Percentiles rank a stretch among this genome's conserved stretches.
phyloP scores from a whole-genome alignment of 2,797 vertebrate species.

The Oreochromis mossambicus region DNA sequence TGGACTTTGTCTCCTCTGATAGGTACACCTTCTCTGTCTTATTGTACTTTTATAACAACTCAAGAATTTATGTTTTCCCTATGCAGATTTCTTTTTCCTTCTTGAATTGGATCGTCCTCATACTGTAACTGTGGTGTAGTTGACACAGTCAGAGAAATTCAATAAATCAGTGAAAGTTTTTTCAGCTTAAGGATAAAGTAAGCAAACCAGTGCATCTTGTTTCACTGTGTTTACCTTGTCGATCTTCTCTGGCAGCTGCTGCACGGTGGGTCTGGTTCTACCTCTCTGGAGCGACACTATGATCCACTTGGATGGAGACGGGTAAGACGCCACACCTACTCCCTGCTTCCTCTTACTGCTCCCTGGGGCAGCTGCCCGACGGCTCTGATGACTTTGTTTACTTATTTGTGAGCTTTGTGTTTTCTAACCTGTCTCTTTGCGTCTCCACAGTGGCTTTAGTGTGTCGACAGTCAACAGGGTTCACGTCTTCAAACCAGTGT shows the following conservation, averaged over 20 bases:
- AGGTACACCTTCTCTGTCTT: conserved; percentile 40
- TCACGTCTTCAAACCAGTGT: conserved; percentile 98
- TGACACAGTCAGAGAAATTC: not conserved
- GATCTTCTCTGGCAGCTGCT: conserved; percentile 77
- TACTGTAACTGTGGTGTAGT: not conserved
- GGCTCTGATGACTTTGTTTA: not conserved
- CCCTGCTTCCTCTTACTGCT: conserved; percentile 3
- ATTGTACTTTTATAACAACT: not conserved
- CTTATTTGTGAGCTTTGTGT: not conserved
- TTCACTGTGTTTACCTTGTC: conserved; percentile 27
- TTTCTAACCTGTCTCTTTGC: not conserved
- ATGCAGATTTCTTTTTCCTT: not conserved
- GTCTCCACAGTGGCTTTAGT: conserved; percentile 87
- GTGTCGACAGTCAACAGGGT: conserved; percentile 94
- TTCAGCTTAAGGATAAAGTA: not conserved
- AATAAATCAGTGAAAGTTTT: not conserved
- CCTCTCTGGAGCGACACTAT: conserved; percentile 97
- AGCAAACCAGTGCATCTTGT: not conserved
- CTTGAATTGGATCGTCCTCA: not conserved
- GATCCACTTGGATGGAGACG: conserved; percentile 98
- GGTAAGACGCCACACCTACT: conserved; percentile 77
- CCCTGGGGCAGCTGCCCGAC: not conserved
- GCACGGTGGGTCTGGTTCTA: conserved; percentile 92
- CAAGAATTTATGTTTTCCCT: not conserved
- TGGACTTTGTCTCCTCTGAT: conserved; percentile 93